Base-by-base conservation (phyloP, 1,140 invertebrate species). In the Nomia melanderi region DNA sequence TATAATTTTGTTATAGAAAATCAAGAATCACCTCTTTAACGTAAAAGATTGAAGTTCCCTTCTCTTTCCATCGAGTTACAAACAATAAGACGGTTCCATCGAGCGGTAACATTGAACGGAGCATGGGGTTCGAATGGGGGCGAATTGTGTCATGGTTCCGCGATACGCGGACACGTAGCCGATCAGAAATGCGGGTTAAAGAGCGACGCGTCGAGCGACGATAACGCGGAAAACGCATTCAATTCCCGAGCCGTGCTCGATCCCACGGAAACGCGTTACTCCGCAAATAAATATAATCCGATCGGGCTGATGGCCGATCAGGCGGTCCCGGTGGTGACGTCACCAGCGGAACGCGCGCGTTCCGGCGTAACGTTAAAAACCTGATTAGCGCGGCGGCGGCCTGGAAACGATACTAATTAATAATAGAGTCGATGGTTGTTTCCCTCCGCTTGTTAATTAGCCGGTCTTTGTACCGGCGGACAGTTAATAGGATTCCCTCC, bases 101-200 rank as follows among this genome's bases (percentile, higher is more conserved):
- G n/a, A n/a, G n/a, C n/a, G n/a, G n/a, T n/a, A n/a, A n/a, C n/a
- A n/a, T n/a, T n/a, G n/a, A n/a, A n/a, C n/a, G n/a, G n/a, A n/a
- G n/a, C n/a, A n/a, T n/a, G n/a, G n/a, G n/a, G n/a, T n/a, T n/a
- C n/a, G n/a, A n/a, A n/a, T n/a, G n/a, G n/a, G 14, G 17, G 31
- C 56, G 23, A 69, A 76, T 76, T 50, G 67, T 76, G 73, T 75
- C 72, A 75, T 47, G 63, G 63, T 69, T 76, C 29, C 65, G 3
- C 73, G 27, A 33, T 56, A 67, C 4, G 33, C 62, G 17, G 20
- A 47, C 9, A 25, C 54, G 23, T n/a, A 1, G 36, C 6, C 23
- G 23, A 11, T 75, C 41, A 31, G 53, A 67, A 29, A 67, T 69
- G 54, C 73, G 41, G 54, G 65, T 17, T 54, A 25, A n/a, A n/a